Base-by-base conservation (phyloP, 2,888 invertebrate genomes). In the Dynastes tityus region DNA sequence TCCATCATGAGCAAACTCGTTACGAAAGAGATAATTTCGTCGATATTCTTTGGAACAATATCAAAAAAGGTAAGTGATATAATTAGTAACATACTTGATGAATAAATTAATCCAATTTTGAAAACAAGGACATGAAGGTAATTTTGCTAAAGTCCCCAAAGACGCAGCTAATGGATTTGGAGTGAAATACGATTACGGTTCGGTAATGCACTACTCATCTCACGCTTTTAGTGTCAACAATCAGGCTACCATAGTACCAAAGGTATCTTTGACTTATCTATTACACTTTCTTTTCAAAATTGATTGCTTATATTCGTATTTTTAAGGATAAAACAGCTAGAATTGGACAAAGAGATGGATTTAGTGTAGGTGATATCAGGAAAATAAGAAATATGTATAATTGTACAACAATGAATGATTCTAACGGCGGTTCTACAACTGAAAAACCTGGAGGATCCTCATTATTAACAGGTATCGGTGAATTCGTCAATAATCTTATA, bases 151-250 rank as follows among this genome's bases (percentile, higher is more conserved):
- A 87, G 91, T 93, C 0, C 89, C 90, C 1, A 84, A 89, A 9
- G 88, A 89, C 8, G 89, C 88, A 40, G 91, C 93, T 0, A 89
- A 91, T 71, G 93, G 91, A 13, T 95, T 91, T 85, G 94, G 94
- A 0, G 91, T 95, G 0, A 89, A 91, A 0, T 96, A 96, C 85
- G 96, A 96, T 87, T 96, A 94, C 87, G 91, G 92, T 83, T 95
- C 95, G 83, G 95, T 96, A 0, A 95, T 96, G 95, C 96, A 96
- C 86, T 96, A 96, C 87, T 95, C 95, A 0, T 91, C 91, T 27
- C 92, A 92, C 70, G 95, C 96, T 2, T 96, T 96, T 88, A 94
- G 95, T 1, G 90, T 85, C 77, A 95, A 96, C 86, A 91, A 92
- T 8, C 89, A 90, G 83, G 92, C 93, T 16, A 96, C 96, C 0